Evolutionary conservation across 2,797 vertebrate species (phyloP).

Genomic region (Lacerta bilineata): DNA sequence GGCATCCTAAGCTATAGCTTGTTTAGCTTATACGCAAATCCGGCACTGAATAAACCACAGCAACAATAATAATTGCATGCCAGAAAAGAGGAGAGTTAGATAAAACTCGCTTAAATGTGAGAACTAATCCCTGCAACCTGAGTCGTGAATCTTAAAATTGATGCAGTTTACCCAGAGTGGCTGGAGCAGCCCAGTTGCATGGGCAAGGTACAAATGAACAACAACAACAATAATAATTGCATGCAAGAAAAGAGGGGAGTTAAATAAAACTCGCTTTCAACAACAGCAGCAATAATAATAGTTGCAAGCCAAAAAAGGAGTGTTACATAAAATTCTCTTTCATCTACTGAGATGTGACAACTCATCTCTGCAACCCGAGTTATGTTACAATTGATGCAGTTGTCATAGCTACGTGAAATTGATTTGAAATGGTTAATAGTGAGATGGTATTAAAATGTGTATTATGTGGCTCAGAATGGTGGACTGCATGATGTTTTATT

Average conservation of each 20-base stretch:
- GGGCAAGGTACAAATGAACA: too few relatives aligned
- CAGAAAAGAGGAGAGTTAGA: too few relatives aligned
- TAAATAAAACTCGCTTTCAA: background rate
- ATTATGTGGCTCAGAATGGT: background rate
- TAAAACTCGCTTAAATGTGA: background rate
- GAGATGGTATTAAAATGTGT: background rate
- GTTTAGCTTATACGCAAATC: too few relatives aligned
- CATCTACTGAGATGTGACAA: background rate
- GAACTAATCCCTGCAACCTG: background rate
- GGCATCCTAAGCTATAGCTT: too few relatives aligned
- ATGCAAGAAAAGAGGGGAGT: background rate
- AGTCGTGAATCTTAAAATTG: background rate
- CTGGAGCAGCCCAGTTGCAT: too few relatives aligned
- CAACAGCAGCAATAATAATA: too few relatives aligned
- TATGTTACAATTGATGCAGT: background rate
- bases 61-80: too few relatives aligned
- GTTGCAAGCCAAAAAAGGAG: too few relatives aligned
- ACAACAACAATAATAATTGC: background rate
- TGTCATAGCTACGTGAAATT: too few relatives aligned
- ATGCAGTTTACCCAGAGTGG: background rate
- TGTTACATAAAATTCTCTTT: too few relatives aligned
- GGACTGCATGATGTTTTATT: background rate
- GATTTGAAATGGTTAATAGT: background rate
- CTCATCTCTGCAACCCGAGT: background rate
- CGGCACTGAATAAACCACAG: too few relatives aligned